phyloP scores from a whole-genome alignment of 2,113 vertebrate species.

The Corythaixoides concolor region DNA sequence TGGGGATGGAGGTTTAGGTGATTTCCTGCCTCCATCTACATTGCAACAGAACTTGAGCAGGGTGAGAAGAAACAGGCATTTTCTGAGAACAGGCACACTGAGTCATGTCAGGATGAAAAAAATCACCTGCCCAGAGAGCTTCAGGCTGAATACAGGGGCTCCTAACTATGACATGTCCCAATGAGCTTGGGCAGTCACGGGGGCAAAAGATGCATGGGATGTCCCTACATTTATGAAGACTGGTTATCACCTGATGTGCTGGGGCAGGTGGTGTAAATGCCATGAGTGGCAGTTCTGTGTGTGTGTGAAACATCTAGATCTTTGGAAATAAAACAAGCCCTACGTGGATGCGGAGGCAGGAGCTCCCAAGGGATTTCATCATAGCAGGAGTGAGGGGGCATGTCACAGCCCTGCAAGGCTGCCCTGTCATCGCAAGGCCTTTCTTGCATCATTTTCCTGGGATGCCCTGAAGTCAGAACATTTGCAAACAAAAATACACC shows the following conservation, averaged over 20 bases:
- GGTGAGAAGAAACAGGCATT: neutral
- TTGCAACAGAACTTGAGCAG: neutral
- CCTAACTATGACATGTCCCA: neutral
- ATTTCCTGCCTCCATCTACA: neutral
- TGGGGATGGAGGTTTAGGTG: neutral
- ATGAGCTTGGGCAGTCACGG: neutral
- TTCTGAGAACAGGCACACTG: neutral
- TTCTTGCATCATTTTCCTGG: neutral
- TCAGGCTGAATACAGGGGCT: neutral
- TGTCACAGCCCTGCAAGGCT: neutral
- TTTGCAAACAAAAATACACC: neutral
- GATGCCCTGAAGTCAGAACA: neutral
- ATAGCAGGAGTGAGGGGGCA: neutral
- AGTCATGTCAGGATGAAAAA: neutral
- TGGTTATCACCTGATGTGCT: neutral
- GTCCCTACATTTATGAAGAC: neutral
- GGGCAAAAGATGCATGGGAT: neutral
- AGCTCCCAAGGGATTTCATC: neutral
- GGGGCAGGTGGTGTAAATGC: neutral
- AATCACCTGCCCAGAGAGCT: neutral
- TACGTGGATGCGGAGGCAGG: rapidly evolving
- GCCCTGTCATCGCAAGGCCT: neutral
- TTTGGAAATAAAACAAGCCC: neutral
- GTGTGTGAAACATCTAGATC: neutral
- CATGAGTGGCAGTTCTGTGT: rapidly evolving